Conservation (phyloP, 2,113 vertebrate species). For the Anser brachyrhynchus region DNA sequence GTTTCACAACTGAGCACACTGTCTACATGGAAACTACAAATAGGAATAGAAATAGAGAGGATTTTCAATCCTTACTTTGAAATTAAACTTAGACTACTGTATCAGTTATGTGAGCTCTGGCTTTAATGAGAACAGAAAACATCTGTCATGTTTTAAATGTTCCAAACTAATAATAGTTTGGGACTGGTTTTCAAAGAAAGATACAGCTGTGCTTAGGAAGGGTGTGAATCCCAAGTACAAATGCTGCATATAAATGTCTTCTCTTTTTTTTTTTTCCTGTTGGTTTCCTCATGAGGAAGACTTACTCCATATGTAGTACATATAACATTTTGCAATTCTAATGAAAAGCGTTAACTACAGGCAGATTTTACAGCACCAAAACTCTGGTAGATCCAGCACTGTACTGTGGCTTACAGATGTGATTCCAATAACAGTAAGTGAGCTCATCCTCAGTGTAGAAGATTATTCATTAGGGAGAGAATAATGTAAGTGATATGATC, state of each 20-base stretch:
- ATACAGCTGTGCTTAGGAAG: conserved; percentile 51
- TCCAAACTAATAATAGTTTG: conserved; percentile 75
- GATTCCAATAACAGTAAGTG: conserved; percentile 85
- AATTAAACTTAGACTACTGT: conserved; percentile 73
- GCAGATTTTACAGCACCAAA: conserved; percentile 60
- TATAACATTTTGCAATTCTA: conserved; percentile 31
- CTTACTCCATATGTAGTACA: conserved; percentile 43
- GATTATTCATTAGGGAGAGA: conserved; percentile 88
- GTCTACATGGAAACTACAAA: conserved; percentile 73
- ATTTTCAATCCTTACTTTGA: conserved; percentile 71
- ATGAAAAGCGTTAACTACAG: conserved; percentile 37
- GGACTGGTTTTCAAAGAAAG: conserved; percentile 60
- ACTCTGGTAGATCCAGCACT: conserved; percentile 53
- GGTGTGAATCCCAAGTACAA: conserved; percentile 53
- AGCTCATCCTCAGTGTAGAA: conserved; percentile 89
- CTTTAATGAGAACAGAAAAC: conserved; percentile 59
- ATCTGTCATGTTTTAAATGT: conserved; percentile 65
- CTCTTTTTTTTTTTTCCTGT: conserved; percentile 21
- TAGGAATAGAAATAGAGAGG: conserved; percentile 65
- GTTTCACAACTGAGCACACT: conserved; percentile 47
- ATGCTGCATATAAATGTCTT: conserved; percentile 56
- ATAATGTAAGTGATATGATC: conserved; percentile 91
- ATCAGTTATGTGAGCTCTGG: conserved; percentile 52
- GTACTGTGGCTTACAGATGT: conserved; percentile 85
- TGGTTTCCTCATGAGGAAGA: conserved; percentile 26